Conservation (phyloP, 1,140 invertebrate genomes). For the Drosophila nigromelanica region DNA sequence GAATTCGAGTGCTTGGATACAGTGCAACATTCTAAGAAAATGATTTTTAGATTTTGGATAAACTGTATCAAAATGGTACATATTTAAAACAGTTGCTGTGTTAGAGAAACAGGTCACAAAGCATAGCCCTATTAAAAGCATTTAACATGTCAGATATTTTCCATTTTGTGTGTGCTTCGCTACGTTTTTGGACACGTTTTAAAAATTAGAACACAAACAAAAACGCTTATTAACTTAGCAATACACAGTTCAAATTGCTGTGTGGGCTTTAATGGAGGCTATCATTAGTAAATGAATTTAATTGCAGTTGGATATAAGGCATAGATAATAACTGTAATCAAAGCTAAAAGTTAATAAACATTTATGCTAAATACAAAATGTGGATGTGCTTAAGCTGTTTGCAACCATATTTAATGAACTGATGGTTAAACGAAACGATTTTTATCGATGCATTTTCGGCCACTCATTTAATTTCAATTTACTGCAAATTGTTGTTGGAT, state of each 20-base stretch:
- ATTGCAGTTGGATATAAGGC: background rate
- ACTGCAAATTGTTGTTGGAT: background rate
- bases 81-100: too few species aligned
- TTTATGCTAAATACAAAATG: background rate
- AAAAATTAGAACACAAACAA: background rate
- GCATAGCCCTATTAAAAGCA: too few species aligned
- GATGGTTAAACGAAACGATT: background rate
- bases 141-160: too few species aligned
- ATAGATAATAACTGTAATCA: background rate
- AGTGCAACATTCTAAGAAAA: too few species aligned
- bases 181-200: too few species aligned
- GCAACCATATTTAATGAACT: background rate
- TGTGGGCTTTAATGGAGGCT: background rate
- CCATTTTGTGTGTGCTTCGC: too few species aligned
- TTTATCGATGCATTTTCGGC: background rate
- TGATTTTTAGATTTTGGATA: too few species aligned
- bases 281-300: slow-evolving; percentile 9
- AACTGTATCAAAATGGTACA: too few species aligned
- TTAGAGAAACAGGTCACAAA: too few species aligned
- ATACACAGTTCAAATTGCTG: background rate
- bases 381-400: too few species aligned
- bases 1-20: too few species aligned
- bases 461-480: slow-evolving; percentile 4
- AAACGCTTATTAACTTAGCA: background rate
- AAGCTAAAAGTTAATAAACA: background rate